Conservation (phyloP, 2,113 vertebrate species). For the Egretta garzetta region DNA sequence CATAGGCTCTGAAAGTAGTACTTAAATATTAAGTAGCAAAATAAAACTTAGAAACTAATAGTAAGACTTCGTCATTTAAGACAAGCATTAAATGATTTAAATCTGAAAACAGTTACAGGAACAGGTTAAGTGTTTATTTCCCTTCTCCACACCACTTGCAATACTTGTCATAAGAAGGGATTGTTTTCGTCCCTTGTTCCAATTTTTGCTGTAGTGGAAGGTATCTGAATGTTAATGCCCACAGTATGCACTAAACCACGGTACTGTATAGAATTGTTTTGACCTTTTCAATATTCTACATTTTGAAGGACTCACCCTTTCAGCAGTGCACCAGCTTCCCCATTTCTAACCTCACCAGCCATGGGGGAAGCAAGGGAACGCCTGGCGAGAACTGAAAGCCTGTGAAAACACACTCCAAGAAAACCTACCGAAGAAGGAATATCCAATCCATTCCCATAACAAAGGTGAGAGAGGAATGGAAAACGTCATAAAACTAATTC, state of each 20-base stretch:
- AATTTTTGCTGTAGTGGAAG: neutral
- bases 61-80: neutral
- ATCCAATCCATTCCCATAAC: neutral
- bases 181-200: neutral
- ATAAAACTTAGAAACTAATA: neutral
- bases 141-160: neutral
- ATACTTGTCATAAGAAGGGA: neutral
- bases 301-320: slow-evolving; percentile 11
- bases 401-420: neutral
- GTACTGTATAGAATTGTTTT: neutral
- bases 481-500: slow-evolving; percentile 7
- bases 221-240: neutral
- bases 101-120: neutral
- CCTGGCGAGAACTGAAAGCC: neutral
- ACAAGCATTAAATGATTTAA: neutral
- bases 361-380: neutral
- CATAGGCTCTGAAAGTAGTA: neutral
- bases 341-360: neutral
- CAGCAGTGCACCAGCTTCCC: neutral
- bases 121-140: neutral
- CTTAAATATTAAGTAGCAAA: neutral
- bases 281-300: slow-evolving; percentile 43
- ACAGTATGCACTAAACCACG: neutral
- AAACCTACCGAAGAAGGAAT: neutral
- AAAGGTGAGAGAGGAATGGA: neutral